phyloP scores from a whole-genome alignment of 2,888 invertebrate species.

The Seladonia tumulorum region DNA sequence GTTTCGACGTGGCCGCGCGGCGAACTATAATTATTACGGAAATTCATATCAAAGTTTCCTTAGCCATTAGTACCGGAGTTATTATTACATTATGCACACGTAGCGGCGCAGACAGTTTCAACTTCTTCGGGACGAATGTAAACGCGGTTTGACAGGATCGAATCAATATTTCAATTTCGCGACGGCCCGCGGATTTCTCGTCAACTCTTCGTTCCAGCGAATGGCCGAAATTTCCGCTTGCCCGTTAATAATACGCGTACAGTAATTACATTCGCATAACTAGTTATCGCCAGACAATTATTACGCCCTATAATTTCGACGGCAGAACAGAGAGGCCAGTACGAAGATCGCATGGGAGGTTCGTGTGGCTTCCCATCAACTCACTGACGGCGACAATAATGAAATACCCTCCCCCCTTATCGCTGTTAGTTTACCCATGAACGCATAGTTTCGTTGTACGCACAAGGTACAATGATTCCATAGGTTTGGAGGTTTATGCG shows the following conservation, averaged over 20 bases:
- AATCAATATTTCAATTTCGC: neutral
- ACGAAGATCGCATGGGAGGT: constrained; percentile 17
- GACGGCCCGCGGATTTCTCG: neutral
- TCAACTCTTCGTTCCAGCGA: neutral
- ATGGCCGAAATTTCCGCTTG: neutral
- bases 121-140: neutral
- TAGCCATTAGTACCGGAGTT: constrained; percentile 36
- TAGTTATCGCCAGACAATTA: constrained; percentile 16
- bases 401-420: constrained; percentile 16
- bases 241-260: neutral
- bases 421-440: constrained; percentile 17
- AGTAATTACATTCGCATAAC: constrained; percentile 6
- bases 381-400: constrained; percentile 12
- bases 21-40: constrained; percentile 63
- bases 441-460: neutral
- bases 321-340: neutral
- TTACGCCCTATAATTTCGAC: constrained; percentile 10
- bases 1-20: constrained; percentile 43
- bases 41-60: constrained; percentile 61
- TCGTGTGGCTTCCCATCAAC: constrained; percentile 11
- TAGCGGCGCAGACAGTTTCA: neutral
- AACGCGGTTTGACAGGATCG: constrained; percentile 3
- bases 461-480: neutral
- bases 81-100: constrained; percentile 14
- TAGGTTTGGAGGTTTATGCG: neutral